Base-by-base conservation (phyloP, 2,888 invertebrate species). In the Leucophenga maculata region DNA sequence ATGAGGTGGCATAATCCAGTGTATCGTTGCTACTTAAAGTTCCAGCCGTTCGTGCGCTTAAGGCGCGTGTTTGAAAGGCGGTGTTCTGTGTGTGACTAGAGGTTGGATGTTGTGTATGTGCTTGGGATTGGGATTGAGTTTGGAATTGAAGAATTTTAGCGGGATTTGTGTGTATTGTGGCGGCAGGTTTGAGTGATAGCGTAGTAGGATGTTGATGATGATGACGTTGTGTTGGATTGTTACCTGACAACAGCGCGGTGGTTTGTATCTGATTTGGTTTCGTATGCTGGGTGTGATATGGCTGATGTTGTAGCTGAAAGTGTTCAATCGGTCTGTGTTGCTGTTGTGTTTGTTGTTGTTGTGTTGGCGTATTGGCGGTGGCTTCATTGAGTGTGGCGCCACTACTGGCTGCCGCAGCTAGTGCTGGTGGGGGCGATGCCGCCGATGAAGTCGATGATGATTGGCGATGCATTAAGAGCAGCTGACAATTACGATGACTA, bases 1-100 rank as follows among this genome's bases (percentile, higher is more conserved):
- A 76, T 69, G 83, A 76, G 68, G 75, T 80, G 70, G 80, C 77
- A 76, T 74, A 79, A 71, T 85, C 84, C 77, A 75, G 71, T 72
- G 77, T 74, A 71, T 78, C 74, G 16, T 70, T 66, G 68, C 73
- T 73, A 69, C 74, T 69, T 67, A 72, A 67, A 67, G 55, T 39
- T 39, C 39, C 39, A 39, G 39, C 39, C 20, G n/a, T 66, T 66
- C 55, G 22, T 32, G 52, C 55, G 55, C 9, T 18, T 13, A 22
- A 22, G 60, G 32, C 39, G 32, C 26, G 32, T 13, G 16, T 59
- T 32, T 59, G 59, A 59, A 32, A 32, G 32, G 59, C 31, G 32
- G 2, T 59, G 75, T 70, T 65, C 74, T 72, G 69, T 65, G 66
- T 52, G 69, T 69, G 52, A 52, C 16, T 6, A 18, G 54, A 54